phyloP scores from a whole-genome alignment of 2,113 vertebrate genomes.

The Cheilinus undulatus region DNA sequence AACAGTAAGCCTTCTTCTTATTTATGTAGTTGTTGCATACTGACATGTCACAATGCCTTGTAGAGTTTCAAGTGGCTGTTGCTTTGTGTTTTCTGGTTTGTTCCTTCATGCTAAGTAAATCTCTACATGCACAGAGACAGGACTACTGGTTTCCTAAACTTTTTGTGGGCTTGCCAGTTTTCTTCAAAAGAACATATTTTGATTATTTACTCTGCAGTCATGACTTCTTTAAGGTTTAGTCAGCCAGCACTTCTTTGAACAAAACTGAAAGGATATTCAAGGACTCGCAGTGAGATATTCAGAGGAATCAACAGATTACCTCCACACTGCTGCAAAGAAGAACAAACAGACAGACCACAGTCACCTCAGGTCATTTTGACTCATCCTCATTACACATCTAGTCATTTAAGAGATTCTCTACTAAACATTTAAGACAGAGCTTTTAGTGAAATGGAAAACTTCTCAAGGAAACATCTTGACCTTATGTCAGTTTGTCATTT shows the following conservation, averaged over 20 bases:
- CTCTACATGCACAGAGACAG: neutral
- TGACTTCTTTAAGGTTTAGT: too few relatives aligned
- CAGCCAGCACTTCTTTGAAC: too few relatives aligned
- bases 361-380: neutral
- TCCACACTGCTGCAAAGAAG: neutral
- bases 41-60: neutral
- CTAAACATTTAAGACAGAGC: slow-evolving; percentile 12
- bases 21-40: neutral
- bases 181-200: neutral
- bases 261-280: neutral
- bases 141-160: neutral
- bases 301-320: slow-evolving; percentile 2
- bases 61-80: neutral
- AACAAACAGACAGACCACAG: neutral
- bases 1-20: too few relatives aligned
- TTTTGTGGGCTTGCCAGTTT: neutral
- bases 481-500: neutral
- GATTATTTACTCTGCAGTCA: neutral
- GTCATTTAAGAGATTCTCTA: neutral
- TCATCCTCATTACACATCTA: neutral
- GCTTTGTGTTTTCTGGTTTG: too few relatives aligned
- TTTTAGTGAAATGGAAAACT: slow-evolving; percentile 15
- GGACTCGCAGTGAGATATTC: neutral
- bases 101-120: neutral
- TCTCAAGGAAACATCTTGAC: slow-evolving; percentile 2